These are phyloP conservation scores for Gnatocerus cornutus DNA, from an alignment of 2,888 invertebrate genomes.

Conservation along the genomic window DNA sequence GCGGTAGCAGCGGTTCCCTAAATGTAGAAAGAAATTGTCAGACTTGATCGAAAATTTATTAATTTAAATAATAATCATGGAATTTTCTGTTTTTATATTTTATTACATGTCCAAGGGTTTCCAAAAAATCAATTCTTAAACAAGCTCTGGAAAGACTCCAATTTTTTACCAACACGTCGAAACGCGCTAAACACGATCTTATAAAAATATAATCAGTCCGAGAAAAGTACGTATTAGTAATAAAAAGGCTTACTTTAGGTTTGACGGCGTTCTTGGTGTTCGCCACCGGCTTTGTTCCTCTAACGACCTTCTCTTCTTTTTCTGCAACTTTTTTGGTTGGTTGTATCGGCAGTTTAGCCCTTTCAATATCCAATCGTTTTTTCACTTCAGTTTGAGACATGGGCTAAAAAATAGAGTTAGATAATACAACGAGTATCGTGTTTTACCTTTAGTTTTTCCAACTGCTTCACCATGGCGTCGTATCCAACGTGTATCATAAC, in stretches of 20 bases:
- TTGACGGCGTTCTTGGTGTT: conserved; percentile 73
- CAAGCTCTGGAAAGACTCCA: too few species aligned
- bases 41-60: conserved; percentile 56
- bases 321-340: conserved; percentile 72
- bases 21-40: too few species aligned
- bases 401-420: conserved; percentile 71
- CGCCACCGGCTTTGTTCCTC: conserved; percentile 74
- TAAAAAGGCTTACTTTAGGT: conserved; percentile 71
- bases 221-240: background rate
- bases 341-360: conserved; percentile 88
- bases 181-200: too few species aligned
- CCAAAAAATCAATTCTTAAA: too few species aligned
- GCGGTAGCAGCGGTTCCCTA: conserved; percentile 33
- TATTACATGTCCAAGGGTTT: too few species aligned
- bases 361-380: conserved; percentile 87
- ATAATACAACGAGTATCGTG: conserved; percentile 1
- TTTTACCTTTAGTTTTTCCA: conserved; percentile 84
- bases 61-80: too few species aligned
- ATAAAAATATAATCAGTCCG: too few species aligned
- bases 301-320: conserved; percentile 72
- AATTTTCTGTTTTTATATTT: too few species aligned
- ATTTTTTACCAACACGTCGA: too few species aligned
- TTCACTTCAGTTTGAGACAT: conserved; percentile 75
- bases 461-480: conserved; percentile 83
- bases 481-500: conserved; percentile 95